These are phyloP conservation scores for Microchirus variegatus DNA, from an alignment of 2,797 vertebrate species.

Conservation along the genomic window DNA sequence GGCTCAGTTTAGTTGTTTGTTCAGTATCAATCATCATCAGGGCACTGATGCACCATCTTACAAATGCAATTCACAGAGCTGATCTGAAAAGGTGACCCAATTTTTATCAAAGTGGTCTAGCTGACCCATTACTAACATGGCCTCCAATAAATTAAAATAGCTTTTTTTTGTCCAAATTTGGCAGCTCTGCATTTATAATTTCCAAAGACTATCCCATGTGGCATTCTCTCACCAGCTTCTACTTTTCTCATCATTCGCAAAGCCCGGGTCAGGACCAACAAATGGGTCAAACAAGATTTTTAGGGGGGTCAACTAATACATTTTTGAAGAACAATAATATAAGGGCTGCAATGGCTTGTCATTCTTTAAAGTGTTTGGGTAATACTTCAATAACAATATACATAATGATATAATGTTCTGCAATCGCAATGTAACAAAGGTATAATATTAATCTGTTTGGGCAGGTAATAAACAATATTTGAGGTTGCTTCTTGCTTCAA, in stretches of 20 bases:
- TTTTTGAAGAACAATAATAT: too few species aligned
- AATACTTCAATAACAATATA: background rate
- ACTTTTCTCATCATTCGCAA: too few species aligned
- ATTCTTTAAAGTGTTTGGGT: too few species aligned
- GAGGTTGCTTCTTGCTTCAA: too few species aligned
- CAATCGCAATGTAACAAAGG: background rate
- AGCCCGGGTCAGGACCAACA: too few species aligned
- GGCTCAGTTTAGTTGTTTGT: constrained; percentile 15
- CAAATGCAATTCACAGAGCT: constrained; percentile 1
- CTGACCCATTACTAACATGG: constrained; percentile 34
- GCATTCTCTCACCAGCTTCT: too few species aligned
- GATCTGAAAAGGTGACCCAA: background rate
- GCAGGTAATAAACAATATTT: background rate
- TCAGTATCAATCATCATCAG: background rate
- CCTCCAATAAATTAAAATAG: background rate
- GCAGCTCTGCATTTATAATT: too few species aligned
- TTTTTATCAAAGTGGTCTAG: background rate
- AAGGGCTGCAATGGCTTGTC: too few species aligned
- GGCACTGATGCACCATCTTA: background rate
- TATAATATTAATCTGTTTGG: background rate
- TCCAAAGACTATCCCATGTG: too few species aligned
- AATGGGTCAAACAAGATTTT: too few species aligned
- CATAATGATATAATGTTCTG: background rate
- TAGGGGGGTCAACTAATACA: too few species aligned
- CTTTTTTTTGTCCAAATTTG: too few species aligned